Conservation (phyloP, 2,113 vertebrate species). For the Chascanopsetta lugubris region DNA sequence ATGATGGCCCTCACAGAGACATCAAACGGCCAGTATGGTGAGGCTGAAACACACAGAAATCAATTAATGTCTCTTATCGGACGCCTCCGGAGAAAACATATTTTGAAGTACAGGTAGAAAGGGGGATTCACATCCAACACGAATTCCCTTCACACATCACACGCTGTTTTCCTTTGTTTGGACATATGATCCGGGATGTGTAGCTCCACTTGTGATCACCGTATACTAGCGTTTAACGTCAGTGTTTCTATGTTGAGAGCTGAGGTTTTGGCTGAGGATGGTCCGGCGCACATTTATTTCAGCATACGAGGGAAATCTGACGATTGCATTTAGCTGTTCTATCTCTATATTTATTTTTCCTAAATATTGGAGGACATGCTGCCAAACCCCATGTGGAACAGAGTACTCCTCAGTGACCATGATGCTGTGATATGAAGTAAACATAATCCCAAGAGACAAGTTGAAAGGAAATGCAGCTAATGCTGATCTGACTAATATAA, state of each 20-base stretch:
- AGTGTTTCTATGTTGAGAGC: neutral
- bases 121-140: neutral
- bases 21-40: conserved; percentile 27
- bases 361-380: neutral
- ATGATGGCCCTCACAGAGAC: conserved; percentile 36
- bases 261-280: conserved; percentile 3
- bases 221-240: neutral
- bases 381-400: neutral
- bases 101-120: conserved; percentile 28
- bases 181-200: neutral
- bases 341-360: neutral
- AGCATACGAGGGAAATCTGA: neutral
- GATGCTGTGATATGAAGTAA: neutral
- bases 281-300: neutral
- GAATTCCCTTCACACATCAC: conserved; percentile 2
- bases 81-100: conserved; percentile 16
- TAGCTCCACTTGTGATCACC: neutral
- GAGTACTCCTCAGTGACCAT: neutral
- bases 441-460: neutral
- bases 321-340: neutral
- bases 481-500: neutral
- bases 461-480: neutral
- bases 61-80: conserved; percentile 36
- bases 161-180: neutral
- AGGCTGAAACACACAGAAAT: conserved; percentile 25